Base-by-base conservation (phyloP, 1,140 invertebrate species). In the Drosophila baimaii region DNA sequence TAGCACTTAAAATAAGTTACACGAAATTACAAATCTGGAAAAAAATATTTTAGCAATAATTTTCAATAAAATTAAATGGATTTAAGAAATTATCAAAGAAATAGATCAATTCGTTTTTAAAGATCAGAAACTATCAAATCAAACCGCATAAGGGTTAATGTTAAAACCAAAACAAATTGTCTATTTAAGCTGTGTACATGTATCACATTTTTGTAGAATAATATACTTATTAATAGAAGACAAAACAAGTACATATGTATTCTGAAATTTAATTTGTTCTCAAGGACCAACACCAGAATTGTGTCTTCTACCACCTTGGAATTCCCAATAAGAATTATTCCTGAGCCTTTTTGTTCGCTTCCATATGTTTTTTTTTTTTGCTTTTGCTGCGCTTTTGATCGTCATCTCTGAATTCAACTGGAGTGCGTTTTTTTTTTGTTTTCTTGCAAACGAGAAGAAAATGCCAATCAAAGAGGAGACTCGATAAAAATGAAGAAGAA, bases 361-460 rank as follows among this genome's bases (percentile, higher is more conserved):
- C 43, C 57, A 29, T 59, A 27, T 49, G 33, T 12, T 27, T 15
- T 21, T 68, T 29, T 25, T 33, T 8, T 27, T 13, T 25, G 15
- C 4, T 41, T 17, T 46, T 47, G 43, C 15, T 54, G n/a, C 33
- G 64, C 58, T 65, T 68, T 39, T 47, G 57, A 65, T 65, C 56
- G 39, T 59, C 31, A 35, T 47, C 41, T 62, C 19, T n/a, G 44
- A 33, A 65, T 43, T 27, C 59, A 55, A 55, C 39, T 58, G 56
- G 56, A 58, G 56, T 64, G 35, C 35, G 19, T 19, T 39, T 19
- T 64, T 56, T 43, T 39, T 27, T 23, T 15, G 31, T n/a, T 55
- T 21, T 19, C 23, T 57, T 31, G 52, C 52, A 63, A 23, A 49
- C 27, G 44, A 35, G 31, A n/a, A 63, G 39, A 63, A 62, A 44